Evolutionary conservation across 2,888 invertebrate species (phyloP), one percentile per base, ranked within the genome.

Genomic region (Luperina testacea): DNA sequence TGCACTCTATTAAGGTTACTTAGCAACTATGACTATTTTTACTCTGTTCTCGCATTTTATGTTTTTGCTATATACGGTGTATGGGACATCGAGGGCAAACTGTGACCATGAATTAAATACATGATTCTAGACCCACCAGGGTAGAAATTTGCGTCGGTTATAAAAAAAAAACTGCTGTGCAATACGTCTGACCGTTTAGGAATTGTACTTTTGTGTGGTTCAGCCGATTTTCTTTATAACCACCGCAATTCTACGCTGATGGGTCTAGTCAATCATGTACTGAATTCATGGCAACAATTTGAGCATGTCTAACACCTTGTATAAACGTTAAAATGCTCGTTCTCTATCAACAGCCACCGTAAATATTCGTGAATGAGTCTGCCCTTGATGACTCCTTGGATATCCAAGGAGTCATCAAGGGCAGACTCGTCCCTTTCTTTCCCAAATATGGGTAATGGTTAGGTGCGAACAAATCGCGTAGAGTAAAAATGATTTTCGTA

Each of bases 351-450:
- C n/a, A 64, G 15, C 11, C 24, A 32, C 45, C 32, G 20, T 61
- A 61, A 72, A 67, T 65, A 72, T 72, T 80, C 42, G 8, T 45
- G 20, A 73, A 80, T 73, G 73, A 59, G n/a, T 67, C 51, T 32
- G 9, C 24, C 38, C 64, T 42, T 53, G 53, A 68, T 32, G 15
- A 38, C 8, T 48, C 32, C 24, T 51, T 68, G 32, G 11, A 32
- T 59, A 65, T 70, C n/a, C n/a, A n/a, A n/a, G n/a, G n/a, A n/a
- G n/a, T n/a, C n/a, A n/a, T n/a, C n/a, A n/a, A n/a, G n/a, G n/a
- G n/a, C n/a, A n/a, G n/a, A 64, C 24, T 82, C 42, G 42, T 82
- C 82, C n/a, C 51, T 76, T 65, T 82, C 82, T 77, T 53, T 51
- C 20, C 38, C 2, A 75, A 70, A 5, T 70, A 70, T 82, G 51